phyloP scores from a whole-genome alignment of 2,113 vertebrate species.

The Daboia siamensis region DNA sequence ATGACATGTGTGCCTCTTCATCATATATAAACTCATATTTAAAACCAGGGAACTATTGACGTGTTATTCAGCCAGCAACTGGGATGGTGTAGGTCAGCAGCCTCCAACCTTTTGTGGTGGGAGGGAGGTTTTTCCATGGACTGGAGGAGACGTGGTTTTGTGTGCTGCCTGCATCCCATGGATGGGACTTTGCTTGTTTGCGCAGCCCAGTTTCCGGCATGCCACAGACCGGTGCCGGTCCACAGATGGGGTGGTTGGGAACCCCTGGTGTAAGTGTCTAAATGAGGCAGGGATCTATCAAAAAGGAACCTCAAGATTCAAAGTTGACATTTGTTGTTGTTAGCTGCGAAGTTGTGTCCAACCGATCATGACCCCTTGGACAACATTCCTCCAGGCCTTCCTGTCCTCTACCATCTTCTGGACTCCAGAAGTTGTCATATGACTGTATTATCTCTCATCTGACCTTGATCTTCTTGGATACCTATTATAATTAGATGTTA shows the following conservation, averaged over 20 bases:
- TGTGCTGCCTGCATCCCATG: too few species aligned
- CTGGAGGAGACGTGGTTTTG: too few species aligned
- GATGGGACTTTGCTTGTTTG: too few species aligned
- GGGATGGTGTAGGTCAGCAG: background rate
- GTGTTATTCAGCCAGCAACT: background rate
- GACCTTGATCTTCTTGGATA: conserved; percentile 30
- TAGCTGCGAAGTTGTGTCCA: too few species aligned
- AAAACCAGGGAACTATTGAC: background rate
- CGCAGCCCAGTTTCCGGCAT: too few species aligned
- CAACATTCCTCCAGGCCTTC: too few species aligned
- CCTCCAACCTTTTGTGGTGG: background rate
- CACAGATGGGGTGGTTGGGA: too few species aligned
- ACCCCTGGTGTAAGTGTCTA: background rate
- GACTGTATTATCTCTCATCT: conserved; percentile 22
- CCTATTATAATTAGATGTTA: background rate
- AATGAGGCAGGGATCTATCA: background rate
- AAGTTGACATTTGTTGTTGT: background rate
- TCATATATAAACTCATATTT: background rate
- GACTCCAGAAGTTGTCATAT: background rate
- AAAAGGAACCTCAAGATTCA: conserved; percentile 1
- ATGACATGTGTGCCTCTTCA: background rate
- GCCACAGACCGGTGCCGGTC: too few species aligned
- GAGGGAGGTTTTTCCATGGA: too few species aligned
- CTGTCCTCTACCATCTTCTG: too few species aligned
- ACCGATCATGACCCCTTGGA: too few species aligned